Percentiles rank a stretch among this genome's conserved stretches.
Evolutionary conservation across 35 echinoderm and acorn worm species (phyloP).

Genomic region (Eucidaris tribuloides): DNA sequence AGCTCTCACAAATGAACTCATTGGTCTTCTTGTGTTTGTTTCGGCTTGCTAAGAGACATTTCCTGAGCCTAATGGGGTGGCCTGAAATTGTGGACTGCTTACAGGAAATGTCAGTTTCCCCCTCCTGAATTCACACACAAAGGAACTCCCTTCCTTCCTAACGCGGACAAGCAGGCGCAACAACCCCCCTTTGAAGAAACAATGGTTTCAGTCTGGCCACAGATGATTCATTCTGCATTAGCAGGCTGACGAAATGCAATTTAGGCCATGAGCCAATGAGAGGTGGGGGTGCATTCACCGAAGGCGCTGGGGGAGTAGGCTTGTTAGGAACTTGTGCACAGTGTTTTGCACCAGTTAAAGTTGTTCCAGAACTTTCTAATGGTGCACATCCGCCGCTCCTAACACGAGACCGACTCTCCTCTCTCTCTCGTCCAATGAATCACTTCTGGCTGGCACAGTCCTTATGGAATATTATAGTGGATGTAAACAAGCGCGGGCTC

Average conservation of each 20-base stretch:
- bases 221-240: conserved; percentile 28
- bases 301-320: neutral
- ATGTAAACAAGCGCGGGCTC: no score
- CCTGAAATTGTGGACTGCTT: neutral
- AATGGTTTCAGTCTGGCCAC: conserved; percentile 16
- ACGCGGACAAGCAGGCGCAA: no score
- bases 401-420: no score
- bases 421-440: no score
- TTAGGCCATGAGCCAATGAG: conserved; percentile 17
- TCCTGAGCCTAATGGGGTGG: neutral
- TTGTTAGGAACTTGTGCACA: neutral
- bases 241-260: conserved; percentile 27
- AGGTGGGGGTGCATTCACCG: neutral
- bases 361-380: no score
- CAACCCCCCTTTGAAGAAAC: neutral
- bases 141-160: neutral
- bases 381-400: no score
- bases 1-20: neutral
- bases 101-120: conserved; percentile 20
- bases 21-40: neutral
- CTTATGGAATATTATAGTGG: no score
- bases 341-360: no score
- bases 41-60: neutral
- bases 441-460: no score
- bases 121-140: neutral